These are phyloP conservation scores for Lysandra bellargus DNA, from an alignment of 2,888 invertebrate genomes.

Conservation along the genomic window DNA sequence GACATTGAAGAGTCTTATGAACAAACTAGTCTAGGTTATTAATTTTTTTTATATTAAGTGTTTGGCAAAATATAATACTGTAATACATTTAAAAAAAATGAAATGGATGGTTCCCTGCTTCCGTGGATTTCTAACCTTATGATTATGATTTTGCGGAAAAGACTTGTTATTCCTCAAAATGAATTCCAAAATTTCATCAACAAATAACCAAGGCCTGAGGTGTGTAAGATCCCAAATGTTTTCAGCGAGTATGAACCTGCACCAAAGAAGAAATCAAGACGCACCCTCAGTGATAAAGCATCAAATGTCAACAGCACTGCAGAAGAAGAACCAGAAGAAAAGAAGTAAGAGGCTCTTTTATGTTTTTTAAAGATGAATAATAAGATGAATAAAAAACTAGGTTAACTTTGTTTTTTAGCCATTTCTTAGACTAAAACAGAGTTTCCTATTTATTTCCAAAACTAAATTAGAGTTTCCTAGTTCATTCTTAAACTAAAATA, in stretches of 20 bases:
- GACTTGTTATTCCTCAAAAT: background rate
- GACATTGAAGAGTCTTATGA: too few relatives aligned
- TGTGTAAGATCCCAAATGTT: slow-evolving; percentile 3
- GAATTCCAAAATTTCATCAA: background rate
- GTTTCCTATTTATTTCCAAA: too few relatives aligned
- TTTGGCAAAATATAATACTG: too few relatives aligned
- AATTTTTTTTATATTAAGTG: background rate
- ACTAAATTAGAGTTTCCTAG: too few relatives aligned
- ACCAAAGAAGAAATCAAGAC: slow-evolving; percentile 38
- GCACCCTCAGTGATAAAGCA: slow-evolving; percentile 34
- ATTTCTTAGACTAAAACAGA: too few relatives aligned
- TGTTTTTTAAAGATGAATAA: background rate
- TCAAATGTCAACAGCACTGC: slow-evolving; percentile 10
- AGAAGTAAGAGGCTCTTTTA: slow-evolving; percentile 33
- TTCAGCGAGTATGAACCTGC: slow-evolving; percentile 40
- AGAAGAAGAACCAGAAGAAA: slow-evolving; percentile 37
- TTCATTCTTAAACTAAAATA: too few relatives aligned
- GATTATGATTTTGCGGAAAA: background rate
- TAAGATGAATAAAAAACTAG: background rate
- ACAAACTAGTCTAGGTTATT: background rate
- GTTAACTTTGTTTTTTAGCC: too few relatives aligned
- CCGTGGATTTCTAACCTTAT: background rate
- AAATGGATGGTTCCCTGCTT: too few relatives aligned
- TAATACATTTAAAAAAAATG: too few relatives aligned
- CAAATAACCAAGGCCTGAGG: background rate